Conservation (phyloP, 1,140 invertebrate species). For the Cydia fagiglandana region DNA sequence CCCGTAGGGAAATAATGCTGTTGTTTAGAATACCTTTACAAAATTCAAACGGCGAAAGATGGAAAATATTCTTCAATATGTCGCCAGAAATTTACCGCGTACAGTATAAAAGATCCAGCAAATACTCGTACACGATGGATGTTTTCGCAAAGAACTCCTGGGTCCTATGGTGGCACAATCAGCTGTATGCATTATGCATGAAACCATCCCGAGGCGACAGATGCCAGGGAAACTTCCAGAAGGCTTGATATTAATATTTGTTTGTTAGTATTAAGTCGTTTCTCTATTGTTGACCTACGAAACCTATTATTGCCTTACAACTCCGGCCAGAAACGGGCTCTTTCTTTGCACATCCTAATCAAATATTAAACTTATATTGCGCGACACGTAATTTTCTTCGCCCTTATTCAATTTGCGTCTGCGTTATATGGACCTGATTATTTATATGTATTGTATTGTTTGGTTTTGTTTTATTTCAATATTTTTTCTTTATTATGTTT, state of each 20-base stretch:
- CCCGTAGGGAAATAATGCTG: not conserved
- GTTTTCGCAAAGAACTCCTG: constrained; percentile 57
- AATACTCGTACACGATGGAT: constrained; percentile 57
- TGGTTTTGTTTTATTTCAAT: not conserved
- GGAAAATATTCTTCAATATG: constrained; percentile 39
- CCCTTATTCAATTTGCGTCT: not conserved
- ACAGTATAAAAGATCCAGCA: constrained; percentile 42
- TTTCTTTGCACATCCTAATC: not conserved
- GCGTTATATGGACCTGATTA: constrained; percentile 1
- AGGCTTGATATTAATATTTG: constrained; percentile 62
- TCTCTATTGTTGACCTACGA: constrained; percentile 11
- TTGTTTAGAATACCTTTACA: not conserved
- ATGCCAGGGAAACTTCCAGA: constrained; percentile 52
- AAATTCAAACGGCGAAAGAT: constrained; percentile 11
- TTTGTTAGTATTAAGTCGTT: constrained; percentile 36
- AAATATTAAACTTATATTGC: not conserved
- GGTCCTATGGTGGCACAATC: constrained; percentile 60
- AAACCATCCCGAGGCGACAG: constrained; percentile 60
- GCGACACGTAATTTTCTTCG: not conserved
- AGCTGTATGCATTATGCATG: constrained; percentile 68
- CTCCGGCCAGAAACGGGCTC: not conserved
- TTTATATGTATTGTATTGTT: not conserved
- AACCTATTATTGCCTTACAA: constrained; percentile 10
- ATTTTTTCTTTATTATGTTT: not conserved
- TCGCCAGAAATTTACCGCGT: constrained; percentile 47